phyloP scores from a whole-genome alignment of 2,113 vertebrate species.

The Anhinga anhinga region DNA sequence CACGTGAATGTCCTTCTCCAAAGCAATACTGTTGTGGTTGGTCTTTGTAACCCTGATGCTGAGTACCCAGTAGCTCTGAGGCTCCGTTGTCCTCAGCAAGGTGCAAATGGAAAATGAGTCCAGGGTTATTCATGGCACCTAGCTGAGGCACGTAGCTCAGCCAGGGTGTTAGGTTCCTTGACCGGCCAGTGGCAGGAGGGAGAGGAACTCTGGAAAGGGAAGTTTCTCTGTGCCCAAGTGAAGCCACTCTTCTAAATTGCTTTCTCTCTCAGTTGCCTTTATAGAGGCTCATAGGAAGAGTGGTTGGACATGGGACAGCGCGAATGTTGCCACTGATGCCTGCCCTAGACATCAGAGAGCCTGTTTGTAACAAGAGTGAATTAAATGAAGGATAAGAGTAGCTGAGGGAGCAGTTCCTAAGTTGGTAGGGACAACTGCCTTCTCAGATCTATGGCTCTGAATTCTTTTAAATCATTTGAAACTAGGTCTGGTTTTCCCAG shows the following conservation, averaged over 20 bases:
- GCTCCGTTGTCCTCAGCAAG: rapidly evolving
- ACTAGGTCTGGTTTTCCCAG: neutral
- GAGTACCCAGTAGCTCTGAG: neutral
- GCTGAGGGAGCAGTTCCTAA: neutral
- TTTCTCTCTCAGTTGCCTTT: neutral
- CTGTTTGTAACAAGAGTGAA: neutral
- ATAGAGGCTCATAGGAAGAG: rapidly evolving
- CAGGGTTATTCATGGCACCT: neutral
- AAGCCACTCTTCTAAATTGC: neutral
- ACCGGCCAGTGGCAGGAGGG: neutral
- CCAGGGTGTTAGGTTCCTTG: neutral
- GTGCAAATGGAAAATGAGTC: neutral
- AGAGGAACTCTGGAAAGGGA: neutral
- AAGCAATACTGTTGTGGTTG: neutral
- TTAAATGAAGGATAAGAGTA: neutral
- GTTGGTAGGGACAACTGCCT: neutral
- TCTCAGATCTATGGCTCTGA: neutral
- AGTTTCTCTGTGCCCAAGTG: neutral
- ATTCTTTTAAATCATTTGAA: neutral
- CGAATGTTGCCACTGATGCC: neutral
- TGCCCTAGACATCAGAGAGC: neutral
- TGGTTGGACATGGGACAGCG: neutral
- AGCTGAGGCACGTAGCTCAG: neutral
- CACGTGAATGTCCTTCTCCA: neutral
- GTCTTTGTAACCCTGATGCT: neutral